Conservation (phyloP, 2,888 invertebrate species). For the Mycogona germanica region DNA sequence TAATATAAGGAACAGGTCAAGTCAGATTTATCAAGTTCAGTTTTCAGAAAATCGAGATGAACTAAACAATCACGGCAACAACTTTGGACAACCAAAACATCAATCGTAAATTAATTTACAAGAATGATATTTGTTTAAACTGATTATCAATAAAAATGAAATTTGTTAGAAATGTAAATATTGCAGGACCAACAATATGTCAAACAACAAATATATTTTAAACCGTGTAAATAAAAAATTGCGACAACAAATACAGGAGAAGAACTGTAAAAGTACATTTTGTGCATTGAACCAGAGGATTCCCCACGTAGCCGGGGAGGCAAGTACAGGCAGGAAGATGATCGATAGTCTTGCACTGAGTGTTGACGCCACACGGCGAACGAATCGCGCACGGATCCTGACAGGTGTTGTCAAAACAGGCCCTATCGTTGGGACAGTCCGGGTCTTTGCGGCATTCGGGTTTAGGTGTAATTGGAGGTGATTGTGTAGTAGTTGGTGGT, state of each 20-base stretch:
- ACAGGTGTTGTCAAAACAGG: constrained; percentile 67
- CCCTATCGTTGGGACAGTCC: constrained; percentile 61
- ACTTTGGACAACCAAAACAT: too few relatives aligned
- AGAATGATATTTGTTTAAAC: too few relatives aligned
- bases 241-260: neutral
- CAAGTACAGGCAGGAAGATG: constrained; percentile 25
- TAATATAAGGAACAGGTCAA: too few relatives aligned
- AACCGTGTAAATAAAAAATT: neutral
- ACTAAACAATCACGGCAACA: too few relatives aligned
- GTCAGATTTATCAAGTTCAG: too few relatives aligned
- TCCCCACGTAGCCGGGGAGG: constrained; percentile 24
- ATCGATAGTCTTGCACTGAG: constrained; percentile 22
- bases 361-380: constrained; percentile 25
- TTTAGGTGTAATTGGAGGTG: constrained; percentile 25
- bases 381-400: constrained; percentile 41
- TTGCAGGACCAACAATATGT: too few relatives aligned
- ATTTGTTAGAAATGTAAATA: too few relatives aligned
- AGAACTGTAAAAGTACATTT: constrained; percentile 15
- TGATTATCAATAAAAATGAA: too few relatives aligned
- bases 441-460: constrained; percentile 58
- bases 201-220: too few relatives aligned
- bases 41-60: too few relatives aligned
- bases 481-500: neutral
- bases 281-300: constrained; percentile 23
- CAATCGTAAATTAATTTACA: too few relatives aligned